Evolutionary conservation across 2,113 vertebrate species (phyloP).

Genomic region (Sphaerodactylus townsendi): DNA sequence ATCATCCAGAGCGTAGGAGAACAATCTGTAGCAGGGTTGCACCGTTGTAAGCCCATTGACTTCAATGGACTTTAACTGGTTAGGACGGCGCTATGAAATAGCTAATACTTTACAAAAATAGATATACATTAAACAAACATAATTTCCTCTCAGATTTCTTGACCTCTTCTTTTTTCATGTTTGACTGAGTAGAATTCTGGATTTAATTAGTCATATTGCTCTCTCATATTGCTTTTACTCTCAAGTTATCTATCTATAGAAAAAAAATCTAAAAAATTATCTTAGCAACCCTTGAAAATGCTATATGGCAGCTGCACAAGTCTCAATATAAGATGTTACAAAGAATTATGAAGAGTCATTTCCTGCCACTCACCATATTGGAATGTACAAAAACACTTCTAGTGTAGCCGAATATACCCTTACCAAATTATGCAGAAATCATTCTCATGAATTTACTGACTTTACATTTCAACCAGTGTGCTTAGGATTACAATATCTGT

Average conservation of each 20-base stretch:
- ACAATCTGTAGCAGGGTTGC: no score
- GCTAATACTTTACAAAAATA: background rate
- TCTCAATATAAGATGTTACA: background rate
- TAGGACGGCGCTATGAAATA: no score
- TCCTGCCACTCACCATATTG: background rate
- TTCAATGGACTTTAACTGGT: no score
- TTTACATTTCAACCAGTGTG: background rate
- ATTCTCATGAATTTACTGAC: no score
- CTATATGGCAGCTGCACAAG: background rate
- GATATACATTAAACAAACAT: background rate
- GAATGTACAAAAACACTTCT: background rate
- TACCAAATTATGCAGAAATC: background rate
- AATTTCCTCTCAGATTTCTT: background rate
- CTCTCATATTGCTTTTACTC: background rate
- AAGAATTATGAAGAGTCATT: no score
- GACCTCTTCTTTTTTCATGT: background rate
- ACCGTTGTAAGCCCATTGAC: no score
- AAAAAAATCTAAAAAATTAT: background rate
- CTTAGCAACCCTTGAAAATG: background rate
- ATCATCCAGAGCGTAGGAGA: no score
- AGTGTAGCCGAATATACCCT: background rate
- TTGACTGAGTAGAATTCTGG: background rate
- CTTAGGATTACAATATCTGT: background rate
- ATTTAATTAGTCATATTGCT: background rate
- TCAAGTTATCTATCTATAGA: background rate